These are phyloP conservation scores for Axea sp. DNA, from an alignment of 2,888 invertebrate species.

Conservation along the genomic window DNA sequence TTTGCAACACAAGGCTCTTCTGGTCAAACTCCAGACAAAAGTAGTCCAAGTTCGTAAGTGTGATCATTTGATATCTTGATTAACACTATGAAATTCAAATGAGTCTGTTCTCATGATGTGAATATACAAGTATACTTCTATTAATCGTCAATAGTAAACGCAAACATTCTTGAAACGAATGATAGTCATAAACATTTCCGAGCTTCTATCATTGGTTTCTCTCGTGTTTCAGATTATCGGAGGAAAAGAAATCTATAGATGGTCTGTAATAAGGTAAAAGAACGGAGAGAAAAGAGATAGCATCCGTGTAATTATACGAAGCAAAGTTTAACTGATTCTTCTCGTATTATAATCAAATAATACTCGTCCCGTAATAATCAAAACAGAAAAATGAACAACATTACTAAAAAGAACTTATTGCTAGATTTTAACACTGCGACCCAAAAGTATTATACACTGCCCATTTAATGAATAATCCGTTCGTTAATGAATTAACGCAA, in stretches of 20 bases:
- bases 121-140: neutral
- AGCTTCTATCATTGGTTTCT: conserved; percentile 1
- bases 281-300: conserved; percentile 1
- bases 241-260: conserved; percentile 45
- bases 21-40: conserved; percentile 65
- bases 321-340: conserved; percentile 21
- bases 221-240: conserved; percentile 42
- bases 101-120: too few relatives aligned
- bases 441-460: conserved; percentile 42
- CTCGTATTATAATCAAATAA: conserved; percentile 8
- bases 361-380: conserved; percentile 17
- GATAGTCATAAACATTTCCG: too few relatives aligned
- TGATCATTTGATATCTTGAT: conserved; percentile 1
- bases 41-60: conserved; percentile 70
- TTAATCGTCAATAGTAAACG: too few relatives aligned
- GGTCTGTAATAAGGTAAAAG: conserved; percentile 41
- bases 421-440: conserved; percentile 20
- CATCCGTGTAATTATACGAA: too few relatives aligned
- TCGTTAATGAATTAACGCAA: conserved; percentile 3
- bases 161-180: too few relatives aligned
- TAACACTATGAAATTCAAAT: conserved; percentile 8
- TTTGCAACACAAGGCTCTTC: conserved; percentile 62
- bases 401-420: neutral
- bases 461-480: conserved; percentile 1
- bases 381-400: conserved; percentile 19